Conservation (phyloP, 2,113 vertebrate species). For the Atractosteus spatula region DNA sequence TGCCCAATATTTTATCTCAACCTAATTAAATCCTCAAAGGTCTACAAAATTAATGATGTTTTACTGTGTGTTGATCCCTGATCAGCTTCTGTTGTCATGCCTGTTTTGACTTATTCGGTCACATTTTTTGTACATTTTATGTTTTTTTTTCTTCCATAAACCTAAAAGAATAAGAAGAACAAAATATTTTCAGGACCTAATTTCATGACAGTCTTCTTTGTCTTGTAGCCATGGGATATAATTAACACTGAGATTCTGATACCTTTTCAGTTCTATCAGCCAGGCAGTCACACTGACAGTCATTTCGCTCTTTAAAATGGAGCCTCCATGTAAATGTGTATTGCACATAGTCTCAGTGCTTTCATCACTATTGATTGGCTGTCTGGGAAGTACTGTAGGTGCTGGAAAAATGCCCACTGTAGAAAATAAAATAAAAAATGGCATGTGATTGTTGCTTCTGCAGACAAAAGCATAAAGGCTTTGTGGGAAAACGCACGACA, state of each 20-base stretch:
- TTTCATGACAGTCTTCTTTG: neutral
- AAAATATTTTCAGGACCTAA: neutral
- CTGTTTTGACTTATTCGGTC: too few relatives aligned
- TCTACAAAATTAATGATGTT: too few relatives aligned
- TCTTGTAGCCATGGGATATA: neutral
- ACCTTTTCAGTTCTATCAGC: neutral
- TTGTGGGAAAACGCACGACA: too few relatives aligned
- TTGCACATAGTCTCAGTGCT: neutral
- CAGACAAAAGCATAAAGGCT: too few relatives aligned
- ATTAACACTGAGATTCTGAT: neutral
- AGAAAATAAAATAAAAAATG: too few relatives aligned
- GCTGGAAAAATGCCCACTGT: neutral
- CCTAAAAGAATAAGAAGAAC: neutral
- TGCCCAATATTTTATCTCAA: too few relatives aligned
- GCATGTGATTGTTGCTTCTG: too few relatives aligned
- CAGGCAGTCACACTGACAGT: neutral
- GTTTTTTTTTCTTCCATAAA: too few relatives aligned
- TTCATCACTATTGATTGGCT: neutral
- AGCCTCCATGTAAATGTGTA: neutral
- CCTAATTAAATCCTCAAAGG: too few relatives aligned
- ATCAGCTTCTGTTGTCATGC: too few relatives aligned
- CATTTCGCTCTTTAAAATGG: neutral
- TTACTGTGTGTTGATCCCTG: too few relatives aligned
- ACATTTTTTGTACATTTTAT: too few relatives aligned
- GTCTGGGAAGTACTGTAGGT: neutral